phyloP scores from a whole-genome alignment of 1,140 invertebrate genomes.

The Drosophila nasuta region DNA sequence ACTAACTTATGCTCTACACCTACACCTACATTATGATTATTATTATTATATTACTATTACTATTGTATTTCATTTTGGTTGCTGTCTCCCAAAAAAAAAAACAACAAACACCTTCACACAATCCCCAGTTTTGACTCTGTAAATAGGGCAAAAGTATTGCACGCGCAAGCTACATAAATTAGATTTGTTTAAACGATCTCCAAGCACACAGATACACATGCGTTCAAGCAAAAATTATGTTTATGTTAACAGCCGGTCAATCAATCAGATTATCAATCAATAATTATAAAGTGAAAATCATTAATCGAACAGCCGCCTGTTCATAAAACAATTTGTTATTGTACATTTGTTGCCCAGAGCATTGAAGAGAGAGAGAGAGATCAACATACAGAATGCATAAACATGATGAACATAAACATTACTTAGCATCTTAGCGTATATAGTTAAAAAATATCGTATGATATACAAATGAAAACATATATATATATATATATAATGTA shows the following conservation, averaged over 20 bases:
- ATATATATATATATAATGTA: constrained; percentile 10
- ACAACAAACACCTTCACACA: background rate
- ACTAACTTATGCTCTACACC: constrained; percentile 21
- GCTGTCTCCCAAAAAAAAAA: background rate
- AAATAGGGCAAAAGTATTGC: constrained; percentile 40
- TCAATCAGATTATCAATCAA: constrained; percentile 23
- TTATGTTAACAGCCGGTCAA: constrained; percentile 31
- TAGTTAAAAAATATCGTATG: constrained; percentile 22
- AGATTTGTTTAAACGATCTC: constrained; percentile 46
- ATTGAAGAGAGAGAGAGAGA: constrained; percentile 11
- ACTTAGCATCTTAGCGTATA: constrained; percentile 29
- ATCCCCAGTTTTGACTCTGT: constrained; percentile 32
- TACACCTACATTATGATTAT: constrained; percentile 13
- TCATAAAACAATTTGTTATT: constrained; percentile 63
- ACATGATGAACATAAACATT: constrained; percentile 29
- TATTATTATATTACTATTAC: constrained; percentile 10
- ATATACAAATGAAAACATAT: constrained; percentile 1
- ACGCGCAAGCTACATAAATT: constrained; percentile 16
- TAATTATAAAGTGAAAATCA: constrained; percentile 4
- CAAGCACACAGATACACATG: constrained; percentile 9
- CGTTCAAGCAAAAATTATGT: constrained; percentile 7
- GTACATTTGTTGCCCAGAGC: constrained; percentile 63
- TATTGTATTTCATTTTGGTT: constrained; percentile 4
- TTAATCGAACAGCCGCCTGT: constrained; percentile 18
- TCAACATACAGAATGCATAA: constrained; percentile 6